phyloP scores from a whole-genome alignment of 1,140 invertebrate genomes.

The Chionoecetes opilio region DNA sequence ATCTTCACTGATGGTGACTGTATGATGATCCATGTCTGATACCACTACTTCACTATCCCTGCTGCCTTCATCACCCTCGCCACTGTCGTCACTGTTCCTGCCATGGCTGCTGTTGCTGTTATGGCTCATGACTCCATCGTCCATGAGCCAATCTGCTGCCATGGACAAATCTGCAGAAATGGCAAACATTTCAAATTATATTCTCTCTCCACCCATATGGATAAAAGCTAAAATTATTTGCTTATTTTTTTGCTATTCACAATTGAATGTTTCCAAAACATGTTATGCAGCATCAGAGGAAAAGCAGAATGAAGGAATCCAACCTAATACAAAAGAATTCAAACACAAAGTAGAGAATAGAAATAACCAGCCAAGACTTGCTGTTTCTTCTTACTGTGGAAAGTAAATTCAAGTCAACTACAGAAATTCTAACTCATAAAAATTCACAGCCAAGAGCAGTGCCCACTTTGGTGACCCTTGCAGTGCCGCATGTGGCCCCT shows the following conservation, averaged over 20 bases:
- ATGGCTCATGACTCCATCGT: conserved; percentile 14
- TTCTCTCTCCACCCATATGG: neutral
- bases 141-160: conserved; percentile 62
- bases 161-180: conserved; percentile 58
- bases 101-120: neutral
- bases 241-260: no score
- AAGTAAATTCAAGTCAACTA: no score
- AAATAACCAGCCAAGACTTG: no score
- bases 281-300: no score
- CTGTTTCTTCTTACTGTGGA: no score
- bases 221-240: no score
- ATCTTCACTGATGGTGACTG: conserved; percentile 71
- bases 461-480: neutral
- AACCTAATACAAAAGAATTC: no score
- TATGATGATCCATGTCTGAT: conserved; percentile 53
- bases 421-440: neutral
- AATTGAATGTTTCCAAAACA: no score
- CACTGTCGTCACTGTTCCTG: conserved; percentile 3
- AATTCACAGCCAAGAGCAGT: neutral
- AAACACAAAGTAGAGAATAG: no score
- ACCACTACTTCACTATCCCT: conserved; percentile 37
- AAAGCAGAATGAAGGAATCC: no score
- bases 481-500: conserved; percentile 53
- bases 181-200: neutral
- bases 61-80: conserved; percentile 10